Base-by-base conservation (phyloP, 2,113 vertebrate genomes). In the Scomber japonicus region DNA sequence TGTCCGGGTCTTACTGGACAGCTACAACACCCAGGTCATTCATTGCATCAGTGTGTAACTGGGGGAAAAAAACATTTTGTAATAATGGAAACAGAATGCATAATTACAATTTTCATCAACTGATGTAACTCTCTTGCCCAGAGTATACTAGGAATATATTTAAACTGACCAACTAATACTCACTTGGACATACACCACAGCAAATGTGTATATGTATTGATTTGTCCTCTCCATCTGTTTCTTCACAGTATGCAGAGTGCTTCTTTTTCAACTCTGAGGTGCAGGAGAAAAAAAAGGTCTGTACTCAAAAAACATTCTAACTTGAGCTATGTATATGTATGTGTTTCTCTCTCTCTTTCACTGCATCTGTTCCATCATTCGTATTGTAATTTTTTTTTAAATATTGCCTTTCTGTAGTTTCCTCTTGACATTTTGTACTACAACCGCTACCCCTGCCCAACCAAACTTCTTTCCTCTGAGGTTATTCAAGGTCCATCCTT, bases 221-320 rank as follows among this genome's bases (percentile, higher is more conserved):
- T 40, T 40, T 40, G 35, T 40, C 35, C 35, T 40, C 35, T 9
- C 19, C 2, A 19, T 21, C 30, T 65, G 13, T 63, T 71, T 21
- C 45, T 49, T 65, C 50, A 15, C 88, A 95, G 94, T 53, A 93
- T 72, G 90, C 94, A 9, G 87, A 94, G 19, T 94, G 94, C 62
- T 95, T 94, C 84, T 95, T 94, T 66, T 94, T 90, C 70, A 88
- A 90, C 54, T 66, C 88, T 15, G 93, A 94, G 27, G 85, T 75
- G 24, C 84, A 81, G 44, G 92, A 95, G 5, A 82, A 83, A 60
- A 91, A 81, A 77, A 94, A 95, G 93, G 93, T 95, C 75, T 77
- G 86, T n/a, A 31, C 5, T 30, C 30, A 40, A 40, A 40, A 7
- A 40, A 40, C 9, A 40, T 40, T 40, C 9, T 40, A 40, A 7